Conservation (phyloP, 2,888 invertebrate genomes). For the Eulithis testata region DNA sequence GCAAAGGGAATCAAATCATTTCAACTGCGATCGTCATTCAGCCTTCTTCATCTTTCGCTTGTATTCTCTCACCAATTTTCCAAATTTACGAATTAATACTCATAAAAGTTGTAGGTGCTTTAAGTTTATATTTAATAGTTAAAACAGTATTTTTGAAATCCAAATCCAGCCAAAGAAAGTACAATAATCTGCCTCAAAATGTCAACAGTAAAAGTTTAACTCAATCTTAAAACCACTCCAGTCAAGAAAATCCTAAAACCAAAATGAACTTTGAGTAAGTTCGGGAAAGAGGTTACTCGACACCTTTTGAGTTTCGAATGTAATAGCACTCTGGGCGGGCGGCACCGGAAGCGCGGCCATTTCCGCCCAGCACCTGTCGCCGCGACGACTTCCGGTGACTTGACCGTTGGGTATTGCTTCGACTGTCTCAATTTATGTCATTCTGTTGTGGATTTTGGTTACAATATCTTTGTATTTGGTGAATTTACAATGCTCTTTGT, state of each 20-base stretch:
- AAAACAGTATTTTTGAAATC: too few species aligned
- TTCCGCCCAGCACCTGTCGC: conserved; percentile 76
- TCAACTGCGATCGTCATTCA: too few species aligned
- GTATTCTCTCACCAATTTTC: too few species aligned
- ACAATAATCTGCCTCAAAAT: background rate
- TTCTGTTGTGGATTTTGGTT: conserved; percentile 21
- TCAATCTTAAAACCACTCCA: background rate
- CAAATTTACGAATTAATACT: too few species aligned
- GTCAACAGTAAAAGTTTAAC: background rate
- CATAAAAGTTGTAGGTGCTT: too few species aligned
- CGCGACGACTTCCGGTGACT: conserved; percentile 70
- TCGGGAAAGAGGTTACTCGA: conserved; percentile 30
- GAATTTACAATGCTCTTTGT: too few species aligned
- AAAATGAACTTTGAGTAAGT: conserved; percentile 4
- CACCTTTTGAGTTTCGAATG: conserved; percentile 32
- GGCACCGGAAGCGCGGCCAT: conserved; percentile 70
- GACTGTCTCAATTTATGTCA: conserved; percentile 36
- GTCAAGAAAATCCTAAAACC: conserved; percentile 19
- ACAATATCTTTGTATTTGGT: conserved; percentile 23
- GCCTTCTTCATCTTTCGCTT: too few species aligned
- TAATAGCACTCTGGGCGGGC: conserved; percentile 35
- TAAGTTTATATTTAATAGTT: too few species aligned
- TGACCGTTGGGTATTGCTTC: conserved; percentile 53
- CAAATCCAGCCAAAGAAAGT: too few species aligned
- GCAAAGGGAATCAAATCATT: too few species aligned